These are phyloP conservation scores for Tetrax tetrax DNA, from an alignment of 2,113 vertebrate genomes.

Conservation along the genomic window DNA sequence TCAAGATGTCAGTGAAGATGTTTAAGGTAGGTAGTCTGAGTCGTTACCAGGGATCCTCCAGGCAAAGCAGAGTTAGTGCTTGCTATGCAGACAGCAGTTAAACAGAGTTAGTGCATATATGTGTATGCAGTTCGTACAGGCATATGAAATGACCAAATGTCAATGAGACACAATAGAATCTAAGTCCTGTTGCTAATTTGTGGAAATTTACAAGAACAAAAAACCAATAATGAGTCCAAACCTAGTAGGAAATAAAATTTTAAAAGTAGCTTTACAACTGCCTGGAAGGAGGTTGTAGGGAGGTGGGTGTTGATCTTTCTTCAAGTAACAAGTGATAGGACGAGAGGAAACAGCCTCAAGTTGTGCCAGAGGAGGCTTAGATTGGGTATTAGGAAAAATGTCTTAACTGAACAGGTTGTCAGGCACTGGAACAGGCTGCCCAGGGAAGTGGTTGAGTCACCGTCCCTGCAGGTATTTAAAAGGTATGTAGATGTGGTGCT, in stretches of 20 bases:
- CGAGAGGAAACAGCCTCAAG: neutral
- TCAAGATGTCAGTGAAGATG: neutral
- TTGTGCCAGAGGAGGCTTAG: neutral
- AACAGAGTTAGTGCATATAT: fast-evolving
- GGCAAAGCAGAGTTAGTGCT: neutral
- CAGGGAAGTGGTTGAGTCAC: neutral
- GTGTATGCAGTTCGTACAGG: fast-evolving
- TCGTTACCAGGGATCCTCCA: neutral
- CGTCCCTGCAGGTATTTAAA: neutral
- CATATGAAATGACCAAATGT: neutral
- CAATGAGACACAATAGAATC: neutral
- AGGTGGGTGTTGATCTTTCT: neutral
- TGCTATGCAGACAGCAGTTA: neutral
- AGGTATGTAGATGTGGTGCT: neutral
- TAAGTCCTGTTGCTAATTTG: neutral
- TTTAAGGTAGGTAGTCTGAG: neutral
- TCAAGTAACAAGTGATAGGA: neutral
- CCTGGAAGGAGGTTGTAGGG: neutral
- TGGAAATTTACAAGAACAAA: neutral
- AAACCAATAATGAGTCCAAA: neutral
- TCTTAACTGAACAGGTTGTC: fast-evolving
- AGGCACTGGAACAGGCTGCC: neutral
- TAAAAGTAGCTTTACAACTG: neutral
- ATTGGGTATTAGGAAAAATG: neutral
- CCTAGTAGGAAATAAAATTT: neutral